Evolutionary conservation across 2,113 vertebrate genomes (phyloP), one percentile per base, ranked within the genome.

Genomic region (Bufo gargarizans): DNA sequence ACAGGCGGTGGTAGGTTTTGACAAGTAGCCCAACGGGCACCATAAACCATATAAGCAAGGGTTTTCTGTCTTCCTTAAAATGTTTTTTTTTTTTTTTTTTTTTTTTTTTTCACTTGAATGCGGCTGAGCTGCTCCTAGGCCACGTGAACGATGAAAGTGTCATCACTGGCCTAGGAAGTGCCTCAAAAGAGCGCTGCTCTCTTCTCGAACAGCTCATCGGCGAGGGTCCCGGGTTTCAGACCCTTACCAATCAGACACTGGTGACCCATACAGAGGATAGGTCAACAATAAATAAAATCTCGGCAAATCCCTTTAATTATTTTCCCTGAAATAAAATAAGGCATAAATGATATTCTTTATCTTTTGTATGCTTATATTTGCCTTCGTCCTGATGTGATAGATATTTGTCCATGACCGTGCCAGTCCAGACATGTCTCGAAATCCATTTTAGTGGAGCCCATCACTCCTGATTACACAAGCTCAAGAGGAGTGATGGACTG

Each of bases 381-480:
- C 10, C n/a, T 22, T 69, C 65, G 17, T 72, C 13, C 14, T 12
- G 22, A 71, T 71, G 33, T 22, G 45, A 59, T 22, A 11, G 56
- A 65, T 55, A 56, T 67, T 69, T 87, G 76, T 55, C 85, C 53
- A 12, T 45, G n/a, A 11, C 77, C 17, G 69, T 77, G 69, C 55
- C 63, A 69, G 85, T 50, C n/a, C 22, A 80, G 85, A 87, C 76
- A 55, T 58, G 85, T 74, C 77, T 50, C 17, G 77, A 80, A 87
- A 87, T 67, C 77, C 85, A 79, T 87, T 80, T 87, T 71, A n/a
- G 59, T 53, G 17, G 77, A 87, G 79, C 65, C 33, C 77, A 13
- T 87, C 85, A 69, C 47, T 80, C n/a, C 47, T 80, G 85, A 87
- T 87, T 87, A 80, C 77, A 80, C 61, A 33, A 63, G 61, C 61